Base-by-base conservation (phyloP, 1,140 invertebrate species). In the Pseudomyrmex pallidus region DNA sequence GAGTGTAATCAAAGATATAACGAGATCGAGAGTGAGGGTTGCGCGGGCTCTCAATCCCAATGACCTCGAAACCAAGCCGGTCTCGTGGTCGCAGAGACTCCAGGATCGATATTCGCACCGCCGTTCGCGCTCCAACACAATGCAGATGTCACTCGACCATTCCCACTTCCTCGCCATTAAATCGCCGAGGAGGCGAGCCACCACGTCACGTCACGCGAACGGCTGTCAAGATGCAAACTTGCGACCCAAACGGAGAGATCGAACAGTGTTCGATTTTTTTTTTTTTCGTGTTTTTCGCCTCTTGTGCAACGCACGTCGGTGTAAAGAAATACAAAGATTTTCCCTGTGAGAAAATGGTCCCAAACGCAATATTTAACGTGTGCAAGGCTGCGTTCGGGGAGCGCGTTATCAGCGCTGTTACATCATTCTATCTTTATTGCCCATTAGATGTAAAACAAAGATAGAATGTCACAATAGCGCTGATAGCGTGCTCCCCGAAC, bases 21-120 rank as follows among this genome's bases (percentile, higher is more conserved):
- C 74, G 85, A 87, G 82, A 91, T 88, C 87, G 85, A 90, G 87
- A 90, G 86, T 83, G 87, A 86, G 78, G 83, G 62, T 82, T 77
- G 85, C 70, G 82, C 57, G 10, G 57, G 77, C 20, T 20, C 63
- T 84, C 22, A 90, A 86, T 88, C 86, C 91, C 84, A 85, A 85
- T 92, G 91, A 92, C 91, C 91, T 92, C 91, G 89, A 92, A 91
- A 91, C 59, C 74, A 52, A 85, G 70, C 63, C 84, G 70, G 82
- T 66, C 77, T 77, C 66, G 56, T 63, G 54, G 46, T 68, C 82
- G 61, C 52, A 57, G 78, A 85, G 72, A 82, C 74, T 70, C 25
- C 48, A 67, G 62, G 82, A 92, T 92, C 91, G 90, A 92, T 92
- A 92, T 85, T 88, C 70, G 83, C 82, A 86, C 82, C 84, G 83